Percentiles rank a stretch among this genome's conserved stretches.
phyloP scores from a whole-genome alignment of 2,797 vertebrate species.

The Echeneis naucrates region DNA sequence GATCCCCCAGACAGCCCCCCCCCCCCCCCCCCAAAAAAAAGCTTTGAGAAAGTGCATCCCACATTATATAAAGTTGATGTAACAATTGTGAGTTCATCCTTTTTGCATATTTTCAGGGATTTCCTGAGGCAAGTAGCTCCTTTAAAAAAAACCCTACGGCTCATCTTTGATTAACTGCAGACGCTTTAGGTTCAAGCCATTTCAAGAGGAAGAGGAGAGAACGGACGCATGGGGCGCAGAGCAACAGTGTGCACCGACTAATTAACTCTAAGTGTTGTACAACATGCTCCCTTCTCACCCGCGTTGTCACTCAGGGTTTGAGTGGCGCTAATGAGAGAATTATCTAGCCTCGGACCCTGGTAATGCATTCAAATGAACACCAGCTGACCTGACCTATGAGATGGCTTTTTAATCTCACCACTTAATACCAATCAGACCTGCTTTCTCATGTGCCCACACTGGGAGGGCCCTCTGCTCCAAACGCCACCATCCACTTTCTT shows the following conservation, averaged over 20 bases:
- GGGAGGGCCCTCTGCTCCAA: conserved; percentile 69
- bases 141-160: conserved; percentile 34
- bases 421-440: conserved; percentile 84
- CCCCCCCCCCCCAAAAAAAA: too few relatives aligned
- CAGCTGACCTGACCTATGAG: conserved; percentile 80
- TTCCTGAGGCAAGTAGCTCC: conserved; percentile 43
- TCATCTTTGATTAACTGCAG: conserved; percentile 53
- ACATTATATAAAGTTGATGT: neutral
- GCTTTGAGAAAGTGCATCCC: too few relatives aligned
- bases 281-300: conserved; percentile 83
- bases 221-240: conserved; percentile 55
- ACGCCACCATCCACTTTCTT: conserved; percentile 47
- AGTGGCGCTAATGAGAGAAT: conserved; percentile 85
- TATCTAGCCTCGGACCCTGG: conserved; percentile 80
- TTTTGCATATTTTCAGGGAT: neutral
- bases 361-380: conserved; percentile 85
- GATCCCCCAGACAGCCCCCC: too few relatives aligned
- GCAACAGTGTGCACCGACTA: conserved; percentile 75
- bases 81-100: neutral
- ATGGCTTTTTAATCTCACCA: conserved; percentile 83
- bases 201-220: conserved; percentile 50
- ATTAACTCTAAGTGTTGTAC: conserved; percentile 85
- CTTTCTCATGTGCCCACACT: conserved; percentile 72
- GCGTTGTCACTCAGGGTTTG: conserved; percentile 83
- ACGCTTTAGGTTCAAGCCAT: conserved; percentile 41